Evolutionary conservation across 2,797 vertebrate genomes (phyloP), one percentile per base, ranked within the genome.

Genomic region (Rhinogobio ventralis): DNA sequence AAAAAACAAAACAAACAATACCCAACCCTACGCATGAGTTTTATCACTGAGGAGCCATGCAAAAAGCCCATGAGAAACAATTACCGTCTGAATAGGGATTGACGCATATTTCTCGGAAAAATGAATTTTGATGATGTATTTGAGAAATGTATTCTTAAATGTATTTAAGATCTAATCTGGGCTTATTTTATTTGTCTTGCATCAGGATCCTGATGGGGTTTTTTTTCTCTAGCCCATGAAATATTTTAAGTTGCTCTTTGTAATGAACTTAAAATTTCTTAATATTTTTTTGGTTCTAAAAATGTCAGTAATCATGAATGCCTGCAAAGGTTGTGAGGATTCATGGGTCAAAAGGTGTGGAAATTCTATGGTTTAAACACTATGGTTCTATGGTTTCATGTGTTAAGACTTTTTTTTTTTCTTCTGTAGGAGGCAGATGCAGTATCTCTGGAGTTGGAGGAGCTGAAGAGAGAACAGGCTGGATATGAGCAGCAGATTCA

Each of bases 381-480:
- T n/a, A n/a, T n/a, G n/a, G n/a, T n/a, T n/a, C n/a, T n/a, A n/a
- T n/a, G n/a, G n/a, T n/a, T n/a, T n/a, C n/a, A n/a, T n/a, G n/a
- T n/a, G n/a, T n/a, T n/a, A 4, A 60, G 42, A 20, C 9, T n/a
- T 19, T 3, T 20, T 7, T 3, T n/a, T 15, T 7, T 1, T 39
- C 6, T 42, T 81, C 9, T 68, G 11, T 28, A 99, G 98, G 97
- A 99, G 92, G 93, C 95, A 3, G 96, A 97, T 66, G 95, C 96
- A 1, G 93, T 97, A 86, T 86, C 91, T 49, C 89, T 99, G 87
- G 98, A 99, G 91, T 89, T 98, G 74, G 95, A 97, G 91, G 97
- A 97, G 87, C 94, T 99, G 80, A 95, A 90, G 90, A 91, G 94
- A 89, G 98, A 99, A 85, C 95, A 97, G 88, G 71, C 90, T 0